phyloP scores from a whole-genome alignment of 1,140 invertebrate species.

The Papilio polytes region DNA sequence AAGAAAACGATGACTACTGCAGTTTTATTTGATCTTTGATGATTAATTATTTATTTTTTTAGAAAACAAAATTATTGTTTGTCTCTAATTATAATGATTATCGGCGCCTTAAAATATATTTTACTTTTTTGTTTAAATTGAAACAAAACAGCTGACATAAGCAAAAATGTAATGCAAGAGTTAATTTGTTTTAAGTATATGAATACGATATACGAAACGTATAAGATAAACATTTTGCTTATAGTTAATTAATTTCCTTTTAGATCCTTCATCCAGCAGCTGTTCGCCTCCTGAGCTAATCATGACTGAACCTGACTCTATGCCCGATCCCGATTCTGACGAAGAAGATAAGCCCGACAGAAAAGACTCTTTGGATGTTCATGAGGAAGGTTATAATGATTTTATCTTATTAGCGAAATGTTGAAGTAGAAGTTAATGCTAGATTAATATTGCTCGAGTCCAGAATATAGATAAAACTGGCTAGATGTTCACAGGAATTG shows the following conservation, averaged over 20 bases:
- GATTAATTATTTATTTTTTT: too few relatives aligned
- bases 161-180: not conserved
- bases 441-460: not conserved
- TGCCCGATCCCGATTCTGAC: constrained; percentile 74
- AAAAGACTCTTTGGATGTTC: constrained; percentile 78
- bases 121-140: too few relatives aligned
- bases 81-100: too few relatives aligned
- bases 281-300: constrained; percentile 71
- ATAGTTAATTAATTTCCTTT: constrained; percentile 36
- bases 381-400: constrained; percentile 72
- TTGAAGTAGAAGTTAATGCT: not conserved
- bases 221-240: too few relatives aligned
- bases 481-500: not conserved
- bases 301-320: constrained; percentile 73
- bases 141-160: too few relatives aligned
- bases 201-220: not conserved
- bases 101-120: too few relatives aligned
- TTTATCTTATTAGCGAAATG: not conserved
- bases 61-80: too few relatives aligned
- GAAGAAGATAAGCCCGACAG: constrained; percentile 74
- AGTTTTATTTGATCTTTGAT: not conserved
- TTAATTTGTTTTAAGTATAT: not conserved
- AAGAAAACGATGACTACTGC: not conserved
- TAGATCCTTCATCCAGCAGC: constrained; percentile 55
- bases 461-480: not conserved